Evolutionary conservation across 1,140 invertebrate species (phyloP), one percentile per base, ranked within the genome.

Genomic region (Macrosteles quadrilineatus): DNA sequence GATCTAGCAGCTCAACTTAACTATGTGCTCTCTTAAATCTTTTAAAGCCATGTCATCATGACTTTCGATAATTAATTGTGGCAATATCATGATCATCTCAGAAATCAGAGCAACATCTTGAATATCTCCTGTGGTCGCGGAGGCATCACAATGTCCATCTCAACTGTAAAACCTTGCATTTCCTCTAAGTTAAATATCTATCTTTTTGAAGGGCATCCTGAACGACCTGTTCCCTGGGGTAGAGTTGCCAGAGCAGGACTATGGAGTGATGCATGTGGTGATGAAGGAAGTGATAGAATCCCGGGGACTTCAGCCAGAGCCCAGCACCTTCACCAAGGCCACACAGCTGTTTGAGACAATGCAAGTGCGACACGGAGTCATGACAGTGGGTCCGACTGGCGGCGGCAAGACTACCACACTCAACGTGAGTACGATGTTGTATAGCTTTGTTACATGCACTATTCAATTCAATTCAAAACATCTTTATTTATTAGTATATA

Each of bases 351-450:
- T 95, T 76, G 94, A 97, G 80, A 97, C 94, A 50, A 93, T 97
- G 91, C 88, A 91, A 75, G 94, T 97, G 1, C 85, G 95, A 32
- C 95, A 96, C 85, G 95, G 95, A 23, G 94, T 97, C 21, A 97
- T 97, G 93, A 83, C 96, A 29, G 94, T 97, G 11, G 95, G 96
- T 4, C 91, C 92, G 1, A 94, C 95, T 0, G 92, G 92, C 47
- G 88, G 91, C 0, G 91, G 92, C 2, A 95, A 95, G 80, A 89
- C 90, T 0, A 86, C 88, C 9, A 87, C 92, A 6, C 80, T 91
- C 21, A 82, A 85, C 69, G 88, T 89, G 76, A 81, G 78, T 75
- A 45, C 27, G 57, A n/a, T n/a, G n/a, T n/a, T n/a, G 53, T 47
- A n/a, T 50, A 50, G 17, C 21, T 69, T 55, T 36, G 32, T 68